A percentile compares a stretch with the other conserved stretches of the same genome.
Conservation (phyloP, 1,140 invertebrate species). For the Gryllus bimaculatus region DNA sequence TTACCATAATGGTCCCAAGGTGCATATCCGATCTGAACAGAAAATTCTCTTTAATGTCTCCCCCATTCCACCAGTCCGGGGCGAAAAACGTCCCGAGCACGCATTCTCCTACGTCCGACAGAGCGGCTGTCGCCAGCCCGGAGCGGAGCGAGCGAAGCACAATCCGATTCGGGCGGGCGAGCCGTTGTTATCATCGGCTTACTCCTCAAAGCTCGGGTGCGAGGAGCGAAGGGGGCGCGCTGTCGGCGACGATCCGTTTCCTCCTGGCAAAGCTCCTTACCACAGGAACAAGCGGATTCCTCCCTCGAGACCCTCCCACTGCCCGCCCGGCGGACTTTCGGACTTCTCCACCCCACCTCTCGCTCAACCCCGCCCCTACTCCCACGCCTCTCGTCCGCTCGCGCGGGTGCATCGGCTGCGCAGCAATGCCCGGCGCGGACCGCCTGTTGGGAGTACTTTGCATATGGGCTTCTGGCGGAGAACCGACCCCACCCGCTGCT, state of each 20-base stretch:
- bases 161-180: neutral
- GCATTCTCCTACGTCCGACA: neutral
- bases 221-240: neutral
- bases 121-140: neutral
- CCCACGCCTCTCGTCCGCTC: too few relatives aligned
- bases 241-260: neutral
- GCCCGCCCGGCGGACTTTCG: too few relatives aligned
- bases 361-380: neutral
- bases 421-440: too few relatives aligned
- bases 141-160: neutral
- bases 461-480: too few relatives aligned
- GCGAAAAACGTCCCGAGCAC: too few relatives aligned
- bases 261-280: neutral
- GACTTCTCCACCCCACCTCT: neutral
- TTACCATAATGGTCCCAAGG: too few relatives aligned
- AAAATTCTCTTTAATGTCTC: too few relatives aligned
- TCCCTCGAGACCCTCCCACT: neutral
- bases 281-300: neutral
- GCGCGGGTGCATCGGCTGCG: too few relatives aligned
- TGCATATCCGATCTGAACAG: too few relatives aligned
- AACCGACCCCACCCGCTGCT: too few relatives aligned
- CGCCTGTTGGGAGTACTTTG: too few relatives aligned
- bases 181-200: neutral
- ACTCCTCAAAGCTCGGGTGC: neutral
- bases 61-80: too few relatives aligned